Base-by-base conservation (phyloP, 2,888 invertebrate species). In the Trachelus troglodyta region DNA sequence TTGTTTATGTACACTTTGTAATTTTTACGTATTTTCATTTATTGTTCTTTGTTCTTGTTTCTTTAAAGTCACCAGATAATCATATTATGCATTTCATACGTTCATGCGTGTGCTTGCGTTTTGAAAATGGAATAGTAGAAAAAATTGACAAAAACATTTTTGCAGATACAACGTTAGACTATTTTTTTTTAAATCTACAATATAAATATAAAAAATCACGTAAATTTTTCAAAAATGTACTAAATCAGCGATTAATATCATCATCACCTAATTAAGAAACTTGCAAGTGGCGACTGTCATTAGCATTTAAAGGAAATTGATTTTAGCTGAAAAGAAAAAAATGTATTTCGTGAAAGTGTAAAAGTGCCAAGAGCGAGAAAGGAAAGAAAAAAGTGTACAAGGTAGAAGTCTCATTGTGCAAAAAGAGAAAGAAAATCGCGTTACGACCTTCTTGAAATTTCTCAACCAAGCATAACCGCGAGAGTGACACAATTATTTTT, bases 311-410 rank as follows among this genome's bases (percentile, higher is more conserved):
- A 56, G 9, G 23, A 2, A 23, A 56, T 0, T 56, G 23, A 56
- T 9, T 23, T 56, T 6, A 56, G 0, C 23, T 23, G 15, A 23
- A 23, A 56, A 40, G 15, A 15, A 40, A 23, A 56, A 40, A 1
- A 1, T 56, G 40, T 23, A 56, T 23, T 56, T 23, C 40, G 40
- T 23, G 86, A 83, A 82, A 74, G 35, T 74, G 79, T 87, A 83
- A 83, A 81, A 83, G 82, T 85, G 82, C 83, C 71, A 80, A 81
- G 11, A 79, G 74, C 79, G 84, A 80, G 80, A 84, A 82, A 78
- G 80, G 9, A 56, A 56, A 56, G 40, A 56, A 23, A 56, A 56
- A 23, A 56, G 40, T 56, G 23, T 15, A 56, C 40, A 56, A 56
- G 40, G 40, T 56, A 56, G 6, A 56, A 23, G 40, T 23, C 40